phyloP scores from a whole-genome alignment of 1,140 invertebrate species.

The Portunus trituberculatus region DNA sequence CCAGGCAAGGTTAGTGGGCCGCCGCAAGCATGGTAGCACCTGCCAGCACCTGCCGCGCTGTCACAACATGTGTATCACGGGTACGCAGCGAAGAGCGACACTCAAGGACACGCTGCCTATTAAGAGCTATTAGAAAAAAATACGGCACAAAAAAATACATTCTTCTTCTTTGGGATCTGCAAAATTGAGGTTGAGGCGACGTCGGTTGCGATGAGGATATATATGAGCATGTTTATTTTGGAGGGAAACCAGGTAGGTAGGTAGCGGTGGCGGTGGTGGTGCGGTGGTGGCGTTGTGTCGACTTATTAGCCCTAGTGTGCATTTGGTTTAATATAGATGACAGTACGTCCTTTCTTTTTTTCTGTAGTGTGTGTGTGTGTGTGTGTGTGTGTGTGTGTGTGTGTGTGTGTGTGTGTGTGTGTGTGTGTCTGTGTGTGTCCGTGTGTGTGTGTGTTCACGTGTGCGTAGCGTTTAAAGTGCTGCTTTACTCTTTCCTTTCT shows the following conservation, averaged over 20 bases:
- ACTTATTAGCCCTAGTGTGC: background rate
- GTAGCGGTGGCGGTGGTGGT: background rate
- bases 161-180: background rate
- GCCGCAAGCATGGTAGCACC: background rate
- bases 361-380: background rate
- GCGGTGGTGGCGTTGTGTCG: background rate
- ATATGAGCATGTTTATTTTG: background rate
- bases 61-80: background rate
- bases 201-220: background rate
- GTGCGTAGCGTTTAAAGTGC: too few relatives aligned
- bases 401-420: slow-evolving; percentile 4
- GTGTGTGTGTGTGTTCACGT: too few relatives aligned
- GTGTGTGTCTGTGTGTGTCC: too few relatives aligned
- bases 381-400: slow-evolving; percentile 20
- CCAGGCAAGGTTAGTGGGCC: background rate
- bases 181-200: slow-evolving; percentile 6
- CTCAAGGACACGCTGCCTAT: background rate
- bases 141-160: background rate
- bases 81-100: background rate
- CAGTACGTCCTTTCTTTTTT: background rate
- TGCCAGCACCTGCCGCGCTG: background rate
- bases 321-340: background rate
- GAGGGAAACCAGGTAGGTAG: slow-evolving; percentile 5
- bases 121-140: background rate
- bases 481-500: too few relatives aligned